These are phyloP conservation scores for Anastrepha obliqua DNA, from an alignment of 1,140 invertebrate genomes.

Conservation along the genomic window DNA sequence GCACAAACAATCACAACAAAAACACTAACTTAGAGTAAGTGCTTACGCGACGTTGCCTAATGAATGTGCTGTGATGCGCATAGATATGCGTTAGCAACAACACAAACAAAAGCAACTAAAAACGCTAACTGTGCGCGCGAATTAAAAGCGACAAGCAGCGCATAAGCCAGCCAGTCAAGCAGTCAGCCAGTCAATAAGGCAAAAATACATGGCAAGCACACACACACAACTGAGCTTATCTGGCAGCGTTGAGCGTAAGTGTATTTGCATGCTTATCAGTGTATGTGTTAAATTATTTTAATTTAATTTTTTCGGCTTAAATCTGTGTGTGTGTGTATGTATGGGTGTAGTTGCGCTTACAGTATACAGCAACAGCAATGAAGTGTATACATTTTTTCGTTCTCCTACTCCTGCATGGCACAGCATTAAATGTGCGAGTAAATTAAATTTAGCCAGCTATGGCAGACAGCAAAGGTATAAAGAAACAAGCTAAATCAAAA, in stretches of 20 bases:
- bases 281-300: conserved; percentile 33
- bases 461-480: neutral
- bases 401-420: no score
- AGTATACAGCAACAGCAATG: neutral
- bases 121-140: neutral
- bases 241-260: neutral
- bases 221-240: neutral
- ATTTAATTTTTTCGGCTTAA: conserved; percentile 31
- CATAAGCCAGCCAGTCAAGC: neutral
- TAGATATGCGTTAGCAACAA: conserved; percentile 3
- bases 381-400: conserved; percentile 33
- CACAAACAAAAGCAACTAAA: conserved; percentile 19
- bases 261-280: neutral
- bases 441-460: conserved; percentile 45
- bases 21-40: neutral
- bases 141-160: conserved; percentile 31
- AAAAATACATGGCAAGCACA: neutral
- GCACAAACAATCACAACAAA: neutral
- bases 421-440: conserved; percentile 41
- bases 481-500: neutral
- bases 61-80: conserved; percentile 27
- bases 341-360: neutral
- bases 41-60: neutral
- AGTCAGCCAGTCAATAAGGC: conserved; percentile 37
- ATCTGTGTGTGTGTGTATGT: neutral